phyloP scores from a whole-genome alignment of 2,113 vertebrate genomes.

The Amblyornis subalaris region DNA sequence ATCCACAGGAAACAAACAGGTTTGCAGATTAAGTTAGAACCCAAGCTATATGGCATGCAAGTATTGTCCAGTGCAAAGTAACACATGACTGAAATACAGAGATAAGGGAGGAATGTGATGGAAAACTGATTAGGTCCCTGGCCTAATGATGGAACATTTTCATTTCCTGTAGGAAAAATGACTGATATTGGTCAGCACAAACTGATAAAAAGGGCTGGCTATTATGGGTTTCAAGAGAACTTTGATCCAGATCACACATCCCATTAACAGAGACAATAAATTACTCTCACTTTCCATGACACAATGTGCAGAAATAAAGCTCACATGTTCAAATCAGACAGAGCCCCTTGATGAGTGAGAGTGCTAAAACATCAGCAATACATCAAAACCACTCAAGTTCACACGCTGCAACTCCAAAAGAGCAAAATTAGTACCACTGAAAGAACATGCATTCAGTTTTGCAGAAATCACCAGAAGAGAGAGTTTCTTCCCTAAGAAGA shows the following conservation, averaged over 20 bases:
- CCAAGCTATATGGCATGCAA: accelerated
- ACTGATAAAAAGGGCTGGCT: not conserved
- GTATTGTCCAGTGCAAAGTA: not conserved
- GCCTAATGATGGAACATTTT: not conserved
- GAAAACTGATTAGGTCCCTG: not conserved
- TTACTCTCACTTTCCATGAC: not conserved
- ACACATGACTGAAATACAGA: not conserved
- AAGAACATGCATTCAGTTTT: not conserved
- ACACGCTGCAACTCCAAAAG: not conserved
- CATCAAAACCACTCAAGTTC: not conserved
- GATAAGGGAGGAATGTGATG: not conserved
- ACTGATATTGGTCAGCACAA: not conserved
- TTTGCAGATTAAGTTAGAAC: not conserved
- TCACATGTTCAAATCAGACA: not conserved
- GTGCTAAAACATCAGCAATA: not conserved
- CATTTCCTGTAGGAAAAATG: not conserved
- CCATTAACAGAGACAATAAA: not conserved
- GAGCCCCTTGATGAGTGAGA: not conserved
- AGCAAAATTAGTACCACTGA: not conserved
- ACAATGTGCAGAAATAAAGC: not conserved
- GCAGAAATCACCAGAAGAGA: not conserved
- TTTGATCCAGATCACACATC: not conserved
- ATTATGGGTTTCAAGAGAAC: not conserved
- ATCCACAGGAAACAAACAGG: not conserved
- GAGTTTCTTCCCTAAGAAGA: not conserved